These are phyloP conservation scores for Trichogramma pretiosum DNA, from an alignment of 1,140 invertebrate species.

Conservation along the genomic window DNA sequence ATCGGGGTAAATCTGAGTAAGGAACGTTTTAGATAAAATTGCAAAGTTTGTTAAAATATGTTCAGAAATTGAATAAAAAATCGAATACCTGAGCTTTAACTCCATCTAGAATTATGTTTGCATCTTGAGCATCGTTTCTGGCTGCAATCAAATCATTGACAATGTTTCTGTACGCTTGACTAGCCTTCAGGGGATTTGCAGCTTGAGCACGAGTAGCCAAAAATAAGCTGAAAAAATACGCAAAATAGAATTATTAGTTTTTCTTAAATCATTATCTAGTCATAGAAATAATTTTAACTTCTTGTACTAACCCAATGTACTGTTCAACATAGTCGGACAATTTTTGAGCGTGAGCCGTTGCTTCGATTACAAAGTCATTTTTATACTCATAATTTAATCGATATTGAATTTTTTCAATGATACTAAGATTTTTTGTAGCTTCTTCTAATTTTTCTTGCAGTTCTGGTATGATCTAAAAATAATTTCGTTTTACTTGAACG, in stretches of 20 bases:
- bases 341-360: conserved; percentile 58
- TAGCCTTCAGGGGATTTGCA: conserved; percentile 64
- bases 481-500: no score
- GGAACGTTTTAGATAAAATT: no score
- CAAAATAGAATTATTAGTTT: conserved; percentile 13
- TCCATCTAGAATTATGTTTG: conserved; percentile 52
- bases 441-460: conserved; percentile 33
- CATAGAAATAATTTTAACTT: conserved; percentile 22
- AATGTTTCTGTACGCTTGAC: conserved; percentile 74
- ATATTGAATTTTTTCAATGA: conserved; percentile 53
- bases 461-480: conserved; percentile 31
- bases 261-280: neutral
- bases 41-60: no score
- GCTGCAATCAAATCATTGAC: conserved; percentile 58
- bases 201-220: conserved; percentile 58
- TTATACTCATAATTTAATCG: conserved; percentile 59
- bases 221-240: conserved; percentile 49
- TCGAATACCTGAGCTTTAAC: conserved; percentile 46
- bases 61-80: no score
- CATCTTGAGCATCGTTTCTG: conserved; percentile 54
- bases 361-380: conserved; percentile 56
- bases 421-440: conserved; percentile 42
- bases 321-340: conserved; percentile 55
- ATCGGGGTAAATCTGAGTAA: conserved; percentile 30
- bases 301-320: conserved; percentile 45